Evolutionary conservation across 2,888 invertebrate genomes (phyloP).

Genomic region (Cyaniris semiargus): DNA sequence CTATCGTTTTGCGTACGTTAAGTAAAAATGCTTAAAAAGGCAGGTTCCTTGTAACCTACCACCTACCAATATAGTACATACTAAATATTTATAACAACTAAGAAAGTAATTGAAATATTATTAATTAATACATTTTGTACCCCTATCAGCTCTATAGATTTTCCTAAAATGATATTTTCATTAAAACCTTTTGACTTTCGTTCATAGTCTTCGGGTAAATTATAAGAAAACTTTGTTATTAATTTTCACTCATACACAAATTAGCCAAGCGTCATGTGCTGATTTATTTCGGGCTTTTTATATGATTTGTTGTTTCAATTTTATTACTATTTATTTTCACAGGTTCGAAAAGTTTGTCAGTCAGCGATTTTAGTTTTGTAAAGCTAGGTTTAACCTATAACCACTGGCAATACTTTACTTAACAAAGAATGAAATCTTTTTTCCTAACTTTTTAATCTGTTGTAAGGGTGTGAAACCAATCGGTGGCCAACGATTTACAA

Average conservation of each 20-base stretch:
- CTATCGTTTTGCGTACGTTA: background rate
- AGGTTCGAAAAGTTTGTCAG: background rate
- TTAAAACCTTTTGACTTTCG: slow-evolving; percentile 77
- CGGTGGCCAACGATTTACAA: slow-evolving; percentile 5
- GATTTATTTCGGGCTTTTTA: background rate
- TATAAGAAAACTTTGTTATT: slow-evolving; percentile 58
- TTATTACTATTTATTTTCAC: background rate
- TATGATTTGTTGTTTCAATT: background rate
- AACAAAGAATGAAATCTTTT: background rate
- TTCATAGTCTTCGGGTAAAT: slow-evolving; percentile 72
- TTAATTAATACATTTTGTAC: background rate
- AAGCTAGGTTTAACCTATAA: no score
- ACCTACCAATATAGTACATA: no score
- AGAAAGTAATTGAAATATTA: background rate
- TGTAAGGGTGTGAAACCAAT: background rate
- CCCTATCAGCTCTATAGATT: slow-evolving; percentile 48
- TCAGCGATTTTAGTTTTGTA: no score
- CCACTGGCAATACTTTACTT: background rate
- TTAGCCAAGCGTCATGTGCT: background rate
- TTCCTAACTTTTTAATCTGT: background rate
- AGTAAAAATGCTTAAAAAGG: background rate
- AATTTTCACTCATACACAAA: slow-evolving; percentile 17
- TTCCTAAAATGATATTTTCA: slow-evolving; percentile 61
- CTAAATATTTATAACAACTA: background rate
- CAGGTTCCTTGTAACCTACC: no score